Conservation (phyloP, 2,113 vertebrate genomes). For the Ellobius talpinus region DNA sequence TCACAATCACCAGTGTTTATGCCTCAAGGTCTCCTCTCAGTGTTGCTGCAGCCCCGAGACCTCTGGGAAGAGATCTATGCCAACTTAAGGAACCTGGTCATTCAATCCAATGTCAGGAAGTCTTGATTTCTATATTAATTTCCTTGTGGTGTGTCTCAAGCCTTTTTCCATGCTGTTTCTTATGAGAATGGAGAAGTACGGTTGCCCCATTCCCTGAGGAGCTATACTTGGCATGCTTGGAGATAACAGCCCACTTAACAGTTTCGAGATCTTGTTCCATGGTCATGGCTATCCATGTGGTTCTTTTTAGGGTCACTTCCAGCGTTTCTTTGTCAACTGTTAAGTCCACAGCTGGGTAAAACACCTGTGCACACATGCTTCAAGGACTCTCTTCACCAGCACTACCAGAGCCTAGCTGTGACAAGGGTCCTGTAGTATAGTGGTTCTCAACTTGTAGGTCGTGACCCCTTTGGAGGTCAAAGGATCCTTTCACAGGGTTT, state of each 20-base stretch:
- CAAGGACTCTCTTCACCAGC: too few species aligned
- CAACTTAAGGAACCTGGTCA: background rate
- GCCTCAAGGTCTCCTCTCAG: background rate
- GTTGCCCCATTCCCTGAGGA: background rate
- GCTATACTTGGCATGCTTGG: background rate
- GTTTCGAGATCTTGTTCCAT: background rate
- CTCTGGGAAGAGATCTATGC: background rate
- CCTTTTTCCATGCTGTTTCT: background rate
- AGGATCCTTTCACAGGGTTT: background rate
- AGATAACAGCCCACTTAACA: background rate
- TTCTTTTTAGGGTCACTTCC: background rate
- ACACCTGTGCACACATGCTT: background rate
- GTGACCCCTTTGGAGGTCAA: background rate
- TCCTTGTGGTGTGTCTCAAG: background rate
- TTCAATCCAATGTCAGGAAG: background rate
- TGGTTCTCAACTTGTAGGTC: background rate
- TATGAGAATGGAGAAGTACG: background rate
- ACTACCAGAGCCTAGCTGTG: background rate
- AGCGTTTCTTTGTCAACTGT: background rate
- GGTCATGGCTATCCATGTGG: background rate
- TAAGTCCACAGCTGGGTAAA: background rate
- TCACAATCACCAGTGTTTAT: background rate
- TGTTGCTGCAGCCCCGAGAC: background rate
- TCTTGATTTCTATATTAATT: constrained; percentile 13
- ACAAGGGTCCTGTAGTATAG: background rate